Conservation (phyloP, 37 sponge, comb jelly and placozoan genomes). For the Agelas oroides region DNA sequence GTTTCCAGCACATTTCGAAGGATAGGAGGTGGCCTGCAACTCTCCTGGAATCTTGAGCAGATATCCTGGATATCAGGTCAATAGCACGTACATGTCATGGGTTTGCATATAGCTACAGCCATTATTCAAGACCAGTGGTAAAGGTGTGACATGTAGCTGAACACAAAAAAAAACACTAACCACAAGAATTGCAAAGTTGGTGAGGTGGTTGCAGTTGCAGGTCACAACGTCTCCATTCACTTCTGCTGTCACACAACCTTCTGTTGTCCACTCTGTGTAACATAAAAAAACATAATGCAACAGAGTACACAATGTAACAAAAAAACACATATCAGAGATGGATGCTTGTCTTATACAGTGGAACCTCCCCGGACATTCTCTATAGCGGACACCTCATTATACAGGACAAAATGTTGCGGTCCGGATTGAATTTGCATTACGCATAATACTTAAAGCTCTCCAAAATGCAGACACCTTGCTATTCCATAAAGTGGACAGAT, state of each 20-base stretch:
- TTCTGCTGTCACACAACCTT: conserved; percentile 26
- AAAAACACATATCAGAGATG: no score
- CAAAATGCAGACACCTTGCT: no score
- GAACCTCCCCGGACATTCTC: no score
- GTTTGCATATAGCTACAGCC: neutral
- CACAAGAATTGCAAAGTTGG: conserved; percentile 67
- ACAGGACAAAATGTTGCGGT: no score
- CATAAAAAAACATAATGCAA: no score
- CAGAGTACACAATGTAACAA: no score
- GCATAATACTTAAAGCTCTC: no score
- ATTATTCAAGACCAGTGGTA: neutral
- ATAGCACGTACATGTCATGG: neutral
- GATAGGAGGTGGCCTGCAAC: neutral
- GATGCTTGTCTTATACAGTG: no score
- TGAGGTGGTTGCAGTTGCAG: conserved; percentile 52
- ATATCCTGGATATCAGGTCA: conserved; percentile 8
- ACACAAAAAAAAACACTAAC: neutral
- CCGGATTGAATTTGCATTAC: no score
- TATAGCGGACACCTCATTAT: no score
- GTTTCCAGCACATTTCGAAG: conserved; percentile 8
- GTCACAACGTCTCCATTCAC: neutral
- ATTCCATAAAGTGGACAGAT: no score
- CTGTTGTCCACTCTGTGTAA: conserved; percentile 28
- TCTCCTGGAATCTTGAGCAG: neutral
- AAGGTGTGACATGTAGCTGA: no score